Evolutionary conservation across 2,888 invertebrate species (phyloP).

Genomic region (Drosophila falleni): DNA sequence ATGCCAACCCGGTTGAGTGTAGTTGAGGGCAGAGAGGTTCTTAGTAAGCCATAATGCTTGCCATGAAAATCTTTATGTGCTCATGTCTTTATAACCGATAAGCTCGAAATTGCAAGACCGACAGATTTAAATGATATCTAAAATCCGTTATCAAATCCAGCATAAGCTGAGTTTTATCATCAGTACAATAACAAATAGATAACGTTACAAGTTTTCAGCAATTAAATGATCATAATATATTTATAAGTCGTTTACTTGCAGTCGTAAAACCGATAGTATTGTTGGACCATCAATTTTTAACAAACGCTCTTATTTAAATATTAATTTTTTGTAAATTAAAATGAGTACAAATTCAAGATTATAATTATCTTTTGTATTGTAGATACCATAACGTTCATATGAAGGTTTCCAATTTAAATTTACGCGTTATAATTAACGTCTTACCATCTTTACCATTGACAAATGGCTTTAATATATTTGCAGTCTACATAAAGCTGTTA

Average conservation of each 20-base stretch:
- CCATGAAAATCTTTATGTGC: not conserved
- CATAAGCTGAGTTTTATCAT: not conserved
- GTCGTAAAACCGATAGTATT: too few relatives aligned
- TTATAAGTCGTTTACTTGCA: too few relatives aligned
- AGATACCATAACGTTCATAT: too few relatives aligned
- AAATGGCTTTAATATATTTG: not conserved
- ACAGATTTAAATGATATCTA: constrained; percentile 1
- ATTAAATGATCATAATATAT: not conserved
- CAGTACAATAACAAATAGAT: not conserved
- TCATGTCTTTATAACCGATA: constrained; percentile 6
- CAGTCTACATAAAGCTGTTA: not conserved
- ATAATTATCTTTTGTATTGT: too few relatives aligned
- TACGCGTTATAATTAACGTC: not conserved
- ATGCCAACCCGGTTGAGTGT: not conserved
- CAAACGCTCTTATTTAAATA: too few relatives aligned
- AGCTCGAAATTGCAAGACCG: not conserved
- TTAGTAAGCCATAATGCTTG: constrained; percentile 7
- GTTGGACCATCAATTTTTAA: too few relatives aligned
- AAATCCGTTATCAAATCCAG: not conserved
- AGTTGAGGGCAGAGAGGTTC: not conserved
- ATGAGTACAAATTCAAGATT: too few relatives aligned
- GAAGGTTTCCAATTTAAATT: not conserved
- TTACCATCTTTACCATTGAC: too few relatives aligned
- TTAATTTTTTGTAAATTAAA: too few relatives aligned
- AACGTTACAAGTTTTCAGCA: not conserved